Percentiles rank a stretch among this genome's conserved stretches.
phyloP scores from a whole-genome alignment of 2,797 vertebrate genomes.

The Gallirallus australis region DNA sequence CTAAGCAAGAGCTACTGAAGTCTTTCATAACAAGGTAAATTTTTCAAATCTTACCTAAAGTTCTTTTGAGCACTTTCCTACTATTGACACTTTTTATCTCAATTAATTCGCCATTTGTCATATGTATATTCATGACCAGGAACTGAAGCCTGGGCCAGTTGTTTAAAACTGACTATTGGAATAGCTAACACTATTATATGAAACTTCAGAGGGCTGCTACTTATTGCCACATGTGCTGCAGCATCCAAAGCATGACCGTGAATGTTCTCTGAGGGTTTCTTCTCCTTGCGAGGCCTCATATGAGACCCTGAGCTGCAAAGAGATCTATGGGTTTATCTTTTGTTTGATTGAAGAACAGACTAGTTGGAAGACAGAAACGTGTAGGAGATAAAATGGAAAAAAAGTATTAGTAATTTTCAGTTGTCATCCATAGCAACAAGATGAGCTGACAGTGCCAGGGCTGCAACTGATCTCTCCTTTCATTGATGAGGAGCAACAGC shows the following conservation, averaged over 20 bases:
- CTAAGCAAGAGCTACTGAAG: not conserved
- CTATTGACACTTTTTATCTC: not conserved
- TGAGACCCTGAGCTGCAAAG: not conserved
- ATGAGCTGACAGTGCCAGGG: not conserved
- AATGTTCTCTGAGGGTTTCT: not conserved
- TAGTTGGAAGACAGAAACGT: not conserved
- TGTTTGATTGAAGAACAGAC: not conserved
- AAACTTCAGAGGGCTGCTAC: not conserved
- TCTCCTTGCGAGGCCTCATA: not conserved
- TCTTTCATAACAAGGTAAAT: not conserved
- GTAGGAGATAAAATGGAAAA: conserved; percentile 20
- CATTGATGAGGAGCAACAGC: not conserved
- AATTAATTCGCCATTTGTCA: not conserved
- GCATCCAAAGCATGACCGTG: not conserved
- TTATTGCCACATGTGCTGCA: accelerated
- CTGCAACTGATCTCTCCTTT: conserved; percentile 19
- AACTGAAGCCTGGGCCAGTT: not conserved
- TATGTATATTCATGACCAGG: not conserved
- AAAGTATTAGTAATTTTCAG: not conserved
- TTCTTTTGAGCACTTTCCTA: not conserved
- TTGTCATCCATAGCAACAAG: not conserved
- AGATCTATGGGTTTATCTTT: not conserved
- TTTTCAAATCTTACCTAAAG: not conserved
- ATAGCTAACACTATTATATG: not conserved
- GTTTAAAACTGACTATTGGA: not conserved